These are phyloP conservation scores for Chiloscyllium punctatum DNA, from an alignment of 2,797 vertebrate species.

Conservation along the genomic window DNA sequence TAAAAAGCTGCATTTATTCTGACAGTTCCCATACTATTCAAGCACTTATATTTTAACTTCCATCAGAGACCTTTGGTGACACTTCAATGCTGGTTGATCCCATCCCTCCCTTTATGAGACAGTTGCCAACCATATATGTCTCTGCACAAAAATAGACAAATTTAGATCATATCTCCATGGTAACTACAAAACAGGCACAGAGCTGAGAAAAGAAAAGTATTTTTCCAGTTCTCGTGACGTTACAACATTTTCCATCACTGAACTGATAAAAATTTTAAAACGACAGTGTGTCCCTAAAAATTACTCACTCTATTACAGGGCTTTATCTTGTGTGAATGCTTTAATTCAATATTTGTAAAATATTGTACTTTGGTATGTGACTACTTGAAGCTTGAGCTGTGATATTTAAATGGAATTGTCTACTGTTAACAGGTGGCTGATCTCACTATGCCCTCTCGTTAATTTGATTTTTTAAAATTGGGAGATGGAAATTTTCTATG, in stretches of 20 bases:
- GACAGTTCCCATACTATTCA: neutral
- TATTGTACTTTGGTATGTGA: neutral
- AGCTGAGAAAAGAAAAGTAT: neutral
- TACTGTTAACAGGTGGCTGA: neutral
- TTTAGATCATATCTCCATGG: slow-evolving; percentile 9
- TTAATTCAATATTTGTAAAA: neutral
- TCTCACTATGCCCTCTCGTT: neutral
- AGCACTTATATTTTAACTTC: neutral
- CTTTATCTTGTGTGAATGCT: neutral
- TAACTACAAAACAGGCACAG: neutral
- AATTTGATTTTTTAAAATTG: neutral
- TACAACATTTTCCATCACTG: neutral
- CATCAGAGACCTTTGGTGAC: neutral
- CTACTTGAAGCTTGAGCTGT: neutral
- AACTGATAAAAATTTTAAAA: neutral
- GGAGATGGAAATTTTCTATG: neutral
- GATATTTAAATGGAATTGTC: no score
- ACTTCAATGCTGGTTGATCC: neutral
- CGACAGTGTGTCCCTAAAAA: neutral
- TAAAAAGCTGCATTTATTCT: neutral
- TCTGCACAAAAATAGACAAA: neutral
- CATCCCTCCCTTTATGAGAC: neutral
- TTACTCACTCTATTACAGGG: neutral
- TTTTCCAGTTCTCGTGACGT: neutral
- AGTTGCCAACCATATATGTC: neutral